Base-by-base conservation (phyloP, 2,888 invertebrate genomes). In the Gandaritis pyraliata region DNA sequence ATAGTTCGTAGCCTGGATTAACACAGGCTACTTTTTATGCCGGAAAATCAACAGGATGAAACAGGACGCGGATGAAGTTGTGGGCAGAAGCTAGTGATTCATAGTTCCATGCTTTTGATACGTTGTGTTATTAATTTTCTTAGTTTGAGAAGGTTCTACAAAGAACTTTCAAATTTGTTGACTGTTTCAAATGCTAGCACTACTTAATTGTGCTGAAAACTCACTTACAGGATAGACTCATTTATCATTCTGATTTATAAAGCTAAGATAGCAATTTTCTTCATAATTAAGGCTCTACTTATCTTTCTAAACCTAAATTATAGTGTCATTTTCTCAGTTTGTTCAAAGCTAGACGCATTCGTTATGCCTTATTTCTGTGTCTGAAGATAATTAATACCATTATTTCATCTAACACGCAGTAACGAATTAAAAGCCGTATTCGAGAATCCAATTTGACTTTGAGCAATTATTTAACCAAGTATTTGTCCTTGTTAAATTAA, bases 331-430 rank as follows among this genome's bases (percentile, higher is more conserved):
- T 52, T 58, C 47, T 5, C n/a, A 41, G n/a, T 54, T 48, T 48
- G 53, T 59, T 41, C 43, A 16, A 60, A 54, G 38, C 36, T 49
- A 60, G 72, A 72, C 43, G 7, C 39, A 52, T 65, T 51, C 52
- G 43, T 50, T 29, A 41, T 33, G 8, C 29, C 33, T 49, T 29
- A 41, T 23, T 8, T 51, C 23, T 38, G 56, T 49, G 52, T 48
- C 52, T 45, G 15, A 11, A 58, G 10, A 49, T 53, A 53, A 55
- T 53, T 23, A 11, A 33, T 23, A 36, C 46, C 16, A 62, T 58
- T 58, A 62, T 55, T 54, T 51, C 6, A 46, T 58, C 7, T 41
- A 46, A 39, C 50, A 23, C 12, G 38, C 51, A 52, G 53, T 61
- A 57, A 43, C 15, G 13, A 61, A 57, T 56, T 48, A 33, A 51